Evolutionary conservation across 2,888 invertebrate species (phyloP).

Genomic region (Nymphalis c-album): DNA sequence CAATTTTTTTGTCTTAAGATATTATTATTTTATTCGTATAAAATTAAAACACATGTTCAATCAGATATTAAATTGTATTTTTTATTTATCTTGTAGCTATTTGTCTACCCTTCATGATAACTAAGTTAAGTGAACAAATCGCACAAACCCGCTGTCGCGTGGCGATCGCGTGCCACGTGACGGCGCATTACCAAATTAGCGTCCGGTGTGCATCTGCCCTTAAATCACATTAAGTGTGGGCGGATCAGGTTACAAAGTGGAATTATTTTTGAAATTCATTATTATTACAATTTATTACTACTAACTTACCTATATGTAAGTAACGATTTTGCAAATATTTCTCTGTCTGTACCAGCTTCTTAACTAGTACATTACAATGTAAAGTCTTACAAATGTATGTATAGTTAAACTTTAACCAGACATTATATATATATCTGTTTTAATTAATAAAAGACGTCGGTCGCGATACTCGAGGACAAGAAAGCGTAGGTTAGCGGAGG

Average conservation of each 20-base stretch:
- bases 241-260: conserved; percentile 56
- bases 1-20: too few relatives aligned
- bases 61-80: conserved; percentile 47
- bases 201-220: conserved; percentile 67
- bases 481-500: too few relatives aligned
- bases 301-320: too few relatives aligned
- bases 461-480: too few relatives aligned
- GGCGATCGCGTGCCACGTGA: conserved; percentile 63
- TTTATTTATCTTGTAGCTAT: conserved; percentile 55
- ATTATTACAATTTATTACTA: too few relatives aligned
- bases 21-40: background rate
- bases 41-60: background rate
- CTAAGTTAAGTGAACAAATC: conserved; percentile 77
- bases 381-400: too few relatives aligned
- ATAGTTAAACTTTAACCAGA: too few relatives aligned
- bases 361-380: too few relatives aligned
- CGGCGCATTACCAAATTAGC: conserved; percentile 76
- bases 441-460: too few relatives aligned
- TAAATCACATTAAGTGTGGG: conserved; percentile 59
- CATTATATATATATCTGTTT: too few relatives aligned
- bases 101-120: conserved; percentile 56
- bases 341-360: too few relatives aligned
- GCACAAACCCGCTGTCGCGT: conserved; percentile 65
- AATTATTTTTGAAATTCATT: conserved; percentile 23
- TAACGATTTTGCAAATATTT: too few relatives aligned